Evolutionary conservation across 2,888 invertebrate species (phyloP), one percentile per base, ranked within the genome.

Genomic region (Lottia scabra): DNA sequence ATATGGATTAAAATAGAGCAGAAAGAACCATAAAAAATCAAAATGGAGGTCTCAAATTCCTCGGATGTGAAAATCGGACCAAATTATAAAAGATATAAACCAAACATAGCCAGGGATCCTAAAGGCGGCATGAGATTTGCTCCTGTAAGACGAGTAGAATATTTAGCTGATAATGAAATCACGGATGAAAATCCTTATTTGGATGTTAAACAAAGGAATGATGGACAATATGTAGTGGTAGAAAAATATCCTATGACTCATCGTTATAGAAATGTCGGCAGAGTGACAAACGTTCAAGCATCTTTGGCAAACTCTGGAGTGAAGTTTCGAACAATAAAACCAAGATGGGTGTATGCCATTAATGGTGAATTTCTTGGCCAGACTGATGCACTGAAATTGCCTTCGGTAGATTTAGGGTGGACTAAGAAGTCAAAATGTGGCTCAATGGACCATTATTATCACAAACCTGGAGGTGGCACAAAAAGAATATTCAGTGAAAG

Each of bases 161-260:
- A 70, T 27, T 3, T 66, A 2, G 23, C 62, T 16, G n/a, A 44
- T 19, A 38, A 27, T 10, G 26, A 46, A 67, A 30, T 63, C 10
- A 3, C 63, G 5, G 65, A 27, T n/a, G n/a, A 23, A 19, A 27
- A 38, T 27, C 81, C 82, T 5, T 78, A 82, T 69, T 80, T 83
- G 46, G 68, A 80, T 2, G 82, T 84, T 10, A 78, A 83, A 46
- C 80, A 80, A 65, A 77, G 77, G n/a, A 72, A 65, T 48, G 77
- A 84, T 75, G 84, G 84, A 3, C 79, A 81, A 26, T 85, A 81
- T 72, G 81, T 84, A 23, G 84, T 84, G 19, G 76, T 85, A 10
- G 85, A 84, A 68, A 81, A 84, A 68, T 75, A 81, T 38, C 83
- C 85, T 1, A 70, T 63, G 43, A 16, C 62, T 67, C 13, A 67